Base-by-base conservation (phyloP, 2,888 invertebrate genomes). In the Parapristionchus giblindavisi region DNA sequence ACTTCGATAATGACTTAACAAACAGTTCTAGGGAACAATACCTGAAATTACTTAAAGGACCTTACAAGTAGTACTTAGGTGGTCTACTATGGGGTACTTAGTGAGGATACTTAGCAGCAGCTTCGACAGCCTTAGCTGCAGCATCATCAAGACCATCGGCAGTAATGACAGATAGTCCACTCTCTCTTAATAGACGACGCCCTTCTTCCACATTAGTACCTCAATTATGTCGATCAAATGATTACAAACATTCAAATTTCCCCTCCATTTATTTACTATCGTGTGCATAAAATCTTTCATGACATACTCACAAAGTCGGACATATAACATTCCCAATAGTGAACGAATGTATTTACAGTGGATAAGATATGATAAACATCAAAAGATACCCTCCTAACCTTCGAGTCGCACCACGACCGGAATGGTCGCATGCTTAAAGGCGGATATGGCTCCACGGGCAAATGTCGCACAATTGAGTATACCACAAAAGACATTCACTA, bases 401-500 rank as follows among this genome's bases (percentile, higher is more conserved):
- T 87, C 85, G 11, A 87, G 80, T 29, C 87, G 80, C 4, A 85
- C 85, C 54, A 85, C 80, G 40, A 86, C 76, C 0, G 99, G 98
- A 76, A 96, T 92, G 78, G 93, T 34, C 14, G 51, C 92, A 74
- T 92, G 92, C 88, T 92, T 93, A 81, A 93, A 93, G 2, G 98
- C 97, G 76, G 93, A 92, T 4, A 97, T 93, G 83, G 99, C 94
- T 56, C 99, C 99, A 86, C 93, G 94, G 0, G 99, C 99, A 85
- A 99, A 94, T 0, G 94, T 96, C 5, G 93, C 94, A 90, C 99
- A 99, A 90, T 99, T 96, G 0, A 99, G 98, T 88, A 99, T 99
- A 75, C 99, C 96, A 81, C 96, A 99, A 91, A 99, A 99, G 2
- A 99, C 96, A 90, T 99, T 99, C 0, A 99, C 96, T 78, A 99